Conservation (phyloP, 2,113 vertebrate species). For the Phylloscopus whistleri region DNA sequence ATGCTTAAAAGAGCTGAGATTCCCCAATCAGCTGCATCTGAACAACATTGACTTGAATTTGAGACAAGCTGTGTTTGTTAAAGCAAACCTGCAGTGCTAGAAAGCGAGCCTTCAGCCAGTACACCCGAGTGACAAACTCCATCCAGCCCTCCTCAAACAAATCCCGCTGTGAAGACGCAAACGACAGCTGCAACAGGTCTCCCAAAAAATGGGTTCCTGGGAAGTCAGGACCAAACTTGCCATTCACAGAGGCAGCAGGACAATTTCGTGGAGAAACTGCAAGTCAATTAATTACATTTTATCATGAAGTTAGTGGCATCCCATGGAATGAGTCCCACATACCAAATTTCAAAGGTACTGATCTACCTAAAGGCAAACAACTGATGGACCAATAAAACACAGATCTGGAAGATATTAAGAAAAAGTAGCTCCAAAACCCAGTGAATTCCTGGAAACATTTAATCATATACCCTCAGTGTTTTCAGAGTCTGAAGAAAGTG, state of each 20-base stretch:
- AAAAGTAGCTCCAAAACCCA: background rate
- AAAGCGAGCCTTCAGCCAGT: slow-evolving; percentile 94
- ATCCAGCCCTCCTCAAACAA: slow-evolving; percentile 89
- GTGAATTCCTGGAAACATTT: background rate
- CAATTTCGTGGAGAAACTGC: slow-evolving; percentile 86
- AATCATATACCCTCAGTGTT: background rate
- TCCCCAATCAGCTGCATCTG: background rate
- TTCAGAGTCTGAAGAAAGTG: background rate
- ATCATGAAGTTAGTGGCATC: background rate
- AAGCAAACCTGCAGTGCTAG: slow-evolving; percentile 85
- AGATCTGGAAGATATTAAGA: background rate
- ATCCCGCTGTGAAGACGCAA: slow-evolving; percentile 89
- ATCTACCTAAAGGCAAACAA: background rate
- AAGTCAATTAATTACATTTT: background rate
- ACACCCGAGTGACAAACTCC: slow-evolving; percentile 86
- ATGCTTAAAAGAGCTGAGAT: background rate
- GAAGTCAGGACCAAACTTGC: slow-evolving; percentile 82
- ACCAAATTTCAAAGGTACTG: background rate
- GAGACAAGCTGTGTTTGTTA: background rate
- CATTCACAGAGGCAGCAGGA: slow-evolving; percentile 60
- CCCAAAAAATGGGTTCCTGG: slow-evolving; percentile 86
- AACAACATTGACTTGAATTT: background rate
- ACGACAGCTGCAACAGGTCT: slow-evolving; percentile 86
- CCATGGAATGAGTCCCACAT: background rate
- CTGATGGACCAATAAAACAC: background rate